These are phyloP conservation scores for Apostichopus japonicus DNA, from an alignment of 35 echinoderm and acorn worm genomes.

Conservation along the genomic window DNA sequence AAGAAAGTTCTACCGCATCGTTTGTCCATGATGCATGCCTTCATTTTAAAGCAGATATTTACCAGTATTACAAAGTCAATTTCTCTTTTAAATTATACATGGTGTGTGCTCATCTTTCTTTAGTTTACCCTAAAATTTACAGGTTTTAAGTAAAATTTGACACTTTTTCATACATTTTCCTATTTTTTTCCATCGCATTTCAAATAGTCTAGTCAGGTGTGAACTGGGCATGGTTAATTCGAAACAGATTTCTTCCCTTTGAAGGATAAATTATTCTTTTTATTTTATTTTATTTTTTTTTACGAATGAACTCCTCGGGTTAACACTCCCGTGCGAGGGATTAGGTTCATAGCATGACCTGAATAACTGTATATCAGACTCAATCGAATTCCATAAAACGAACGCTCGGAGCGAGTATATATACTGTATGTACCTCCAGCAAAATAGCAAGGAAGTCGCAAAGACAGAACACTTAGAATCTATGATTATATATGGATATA, in stretches of 20 bases:
- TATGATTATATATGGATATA: background rate
- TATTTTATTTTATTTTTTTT: no score
- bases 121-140: background rate
- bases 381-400: background rate
- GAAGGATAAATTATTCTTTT: background rate
- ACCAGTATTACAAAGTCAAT: no score
- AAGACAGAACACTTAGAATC: background rate
- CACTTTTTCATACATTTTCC: background rate
- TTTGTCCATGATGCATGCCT: no score
- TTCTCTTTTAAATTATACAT: background rate
- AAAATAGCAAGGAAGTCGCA: background rate
- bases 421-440: background rate
- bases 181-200: background rate
- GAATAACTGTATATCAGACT: background rate
- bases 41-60: no score
- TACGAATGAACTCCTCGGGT: background rate
- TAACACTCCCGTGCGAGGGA: background rate
- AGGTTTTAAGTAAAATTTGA: background rate
- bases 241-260: slow-evolving; percentile 9
- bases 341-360: background rate
- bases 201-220: slow-evolving; percentile 7
- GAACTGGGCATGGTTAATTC: background rate
- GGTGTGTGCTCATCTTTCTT: background rate
- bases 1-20: no score
- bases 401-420: background rate